Base-by-base conservation (phyloP, 30 jellyfish, hydroid and myxozoan genomes). In the Nemopilema nomurai region DNA sequence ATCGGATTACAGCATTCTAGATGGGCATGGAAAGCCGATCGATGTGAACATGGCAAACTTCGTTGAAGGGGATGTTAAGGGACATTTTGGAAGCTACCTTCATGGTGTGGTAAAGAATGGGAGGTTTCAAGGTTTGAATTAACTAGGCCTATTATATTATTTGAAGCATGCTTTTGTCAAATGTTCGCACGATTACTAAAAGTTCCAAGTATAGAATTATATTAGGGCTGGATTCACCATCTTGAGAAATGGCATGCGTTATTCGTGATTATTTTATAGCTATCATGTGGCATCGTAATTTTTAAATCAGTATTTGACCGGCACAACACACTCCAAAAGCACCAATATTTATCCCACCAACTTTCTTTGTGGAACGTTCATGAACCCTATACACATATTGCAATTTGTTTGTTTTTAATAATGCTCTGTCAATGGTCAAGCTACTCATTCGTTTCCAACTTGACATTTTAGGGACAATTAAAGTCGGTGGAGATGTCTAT, bases 1-100 rank as follows among this genome's bases (percentile, higher is more conserved):
- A 27, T 88, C 93, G 23, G 96, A 87, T 19, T 82, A 70, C 51
- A 81, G 83, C 49, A 82, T 92, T 22, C 86, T 62, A 24, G 96
- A 86, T 80, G 98, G 98, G 26, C 67, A 68, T 27, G 98, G 98
- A 82, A 62, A 84, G 33, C 84, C 87, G 0, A 76, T 92, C 30
- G 71, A 74, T 18, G 85, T 87, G 64, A 97, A 87, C 75, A 0
- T 52, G 22, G 70, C 71, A n/a, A 69, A 83, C 23, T 87, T 92
- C 64, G 87, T 86, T 18, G 97, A 92, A 51, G 98, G 98, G 21
- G 96, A 92, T 77, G 98, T 92, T 16, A 87, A 82, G 49, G 97
- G 97, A 3, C 85, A 77, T 73, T 91, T 75, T 73, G 87, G 87
- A 21, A 84, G 97, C 63, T 85, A 79, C 85, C 87, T 84, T 52